phyloP scores from a whole-genome alignment of 2,888 invertebrate species.

The Hirtodrosophila alboralis region DNA sequence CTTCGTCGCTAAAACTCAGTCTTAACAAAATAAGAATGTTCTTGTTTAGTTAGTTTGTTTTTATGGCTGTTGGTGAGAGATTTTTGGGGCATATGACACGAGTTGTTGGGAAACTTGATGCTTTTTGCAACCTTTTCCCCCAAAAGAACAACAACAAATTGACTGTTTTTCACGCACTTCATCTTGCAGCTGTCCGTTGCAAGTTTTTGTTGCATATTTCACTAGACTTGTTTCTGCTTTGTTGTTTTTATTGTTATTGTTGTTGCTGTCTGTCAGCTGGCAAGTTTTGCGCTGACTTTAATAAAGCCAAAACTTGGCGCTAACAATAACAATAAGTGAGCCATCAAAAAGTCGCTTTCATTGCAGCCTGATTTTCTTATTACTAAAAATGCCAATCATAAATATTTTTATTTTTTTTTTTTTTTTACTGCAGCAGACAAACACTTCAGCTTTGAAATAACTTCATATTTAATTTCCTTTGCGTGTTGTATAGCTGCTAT shows the following conservation, averaged over 20 bases:
- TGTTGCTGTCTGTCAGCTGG: slow-evolving; percentile 18
- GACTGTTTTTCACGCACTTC: slow-evolving; percentile 63
- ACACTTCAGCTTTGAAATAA: slow-evolving; percentile 43
- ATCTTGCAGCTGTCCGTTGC: slow-evolving; percentile 33
- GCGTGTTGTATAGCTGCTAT: slow-evolving; percentile 41
- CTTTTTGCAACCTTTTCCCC: slow-evolving; percentile 4
- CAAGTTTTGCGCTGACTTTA: slow-evolving; percentile 32
- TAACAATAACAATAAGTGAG: slow-evolving; percentile 56
- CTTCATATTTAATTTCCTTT: slow-evolving; percentile 75
- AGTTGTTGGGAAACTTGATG: slow-evolving; percentile 67
- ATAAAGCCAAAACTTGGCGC: slow-evolving; percentile 33
- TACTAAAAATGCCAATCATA: slow-evolving; percentile 32
- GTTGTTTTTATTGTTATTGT: slow-evolving; percentile 7
- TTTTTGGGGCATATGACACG: slow-evolving; percentile 50
- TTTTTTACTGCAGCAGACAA: slow-evolving; percentile 29
- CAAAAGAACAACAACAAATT: slow-evolving; percentile 46
- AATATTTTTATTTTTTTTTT: too few relatives aligned
- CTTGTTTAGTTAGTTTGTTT: slow-evolving; percentile 11
- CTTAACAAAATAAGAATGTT: too few relatives aligned
- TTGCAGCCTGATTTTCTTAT: slow-evolving; percentile 5
- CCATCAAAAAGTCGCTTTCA: slow-evolving; percentile 36
- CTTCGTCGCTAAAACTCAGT: too few relatives aligned
- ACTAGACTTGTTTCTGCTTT: slow-evolving; percentile 5
- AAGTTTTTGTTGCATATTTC: slow-evolving; percentile 23
- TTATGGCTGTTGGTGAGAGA: slow-evolving; percentile 22